Percentiles rank a stretch among this genome's conserved stretches.
Evolutionary conservation across 2,888 invertebrate species (phyloP).

Genomic region (Synanthedon formicaeformis): DNA sequence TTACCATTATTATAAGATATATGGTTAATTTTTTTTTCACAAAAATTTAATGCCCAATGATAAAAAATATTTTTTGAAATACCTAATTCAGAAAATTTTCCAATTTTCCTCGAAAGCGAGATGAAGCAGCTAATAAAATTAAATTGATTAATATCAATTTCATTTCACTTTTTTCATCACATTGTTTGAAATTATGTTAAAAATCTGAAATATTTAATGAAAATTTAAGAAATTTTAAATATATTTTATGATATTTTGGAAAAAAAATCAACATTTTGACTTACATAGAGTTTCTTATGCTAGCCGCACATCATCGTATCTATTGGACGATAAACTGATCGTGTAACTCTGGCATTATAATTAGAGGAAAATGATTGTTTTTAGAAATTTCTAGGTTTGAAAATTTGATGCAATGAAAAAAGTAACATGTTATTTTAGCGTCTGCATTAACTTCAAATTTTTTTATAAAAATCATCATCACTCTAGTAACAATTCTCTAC

Average conservation of each 20-base stretch:
- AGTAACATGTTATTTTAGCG: conserved; percentile 19
- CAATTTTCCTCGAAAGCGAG: conserved; percentile 40
- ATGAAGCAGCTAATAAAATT: conserved; percentile 44
- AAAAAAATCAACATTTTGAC: too few relatives aligned
- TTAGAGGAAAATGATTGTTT: too few relatives aligned
- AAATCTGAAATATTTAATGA: conserved; percentile 27
- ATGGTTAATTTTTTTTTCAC: too few relatives aligned
- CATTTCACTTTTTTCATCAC: conserved; percentile 34
- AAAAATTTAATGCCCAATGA: too few relatives aligned
- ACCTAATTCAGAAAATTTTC: too few relatives aligned
- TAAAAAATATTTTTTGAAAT: too few relatives aligned
- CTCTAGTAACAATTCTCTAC: conserved; percentile 68
- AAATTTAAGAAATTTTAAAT: conserved; percentile 46
- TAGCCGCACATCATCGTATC: too few relatives aligned
- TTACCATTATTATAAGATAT: too few relatives aligned
- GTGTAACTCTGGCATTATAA: too few relatives aligned
- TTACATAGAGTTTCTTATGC: too few relatives aligned
- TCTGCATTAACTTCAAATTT: conserved; percentile 32
- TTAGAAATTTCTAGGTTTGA: too few relatives aligned
- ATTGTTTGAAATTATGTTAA: conserved; percentile 17
- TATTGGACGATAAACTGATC: too few relatives aligned
- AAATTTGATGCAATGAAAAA: conserved; percentile 20
- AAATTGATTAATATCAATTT: conserved; percentile 34
- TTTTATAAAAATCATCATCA: conserved; percentile 66
- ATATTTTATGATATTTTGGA: conserved; percentile 40